These are phyloP conservation scores for Nycticryphes semicollaris DNA, from an alignment of 2,113 vertebrate species.

Conservation along the genomic window DNA sequence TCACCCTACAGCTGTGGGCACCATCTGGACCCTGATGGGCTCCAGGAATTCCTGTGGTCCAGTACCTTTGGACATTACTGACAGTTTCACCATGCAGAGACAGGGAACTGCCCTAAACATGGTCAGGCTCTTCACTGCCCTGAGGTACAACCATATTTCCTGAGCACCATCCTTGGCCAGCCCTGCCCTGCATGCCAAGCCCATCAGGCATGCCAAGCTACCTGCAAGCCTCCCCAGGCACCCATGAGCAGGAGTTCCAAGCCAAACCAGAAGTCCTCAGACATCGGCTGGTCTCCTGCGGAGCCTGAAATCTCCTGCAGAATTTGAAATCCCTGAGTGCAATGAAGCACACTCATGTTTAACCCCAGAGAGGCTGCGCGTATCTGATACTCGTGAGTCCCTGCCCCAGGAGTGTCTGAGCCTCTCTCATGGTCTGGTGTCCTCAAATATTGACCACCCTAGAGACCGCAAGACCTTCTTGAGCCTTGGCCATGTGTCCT, in stretches of 20 bases:
- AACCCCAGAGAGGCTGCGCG: background rate
- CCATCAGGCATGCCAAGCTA: background rate
- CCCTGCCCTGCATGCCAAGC: background rate
- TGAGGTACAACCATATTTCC: background rate
- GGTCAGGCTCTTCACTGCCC: background rate
- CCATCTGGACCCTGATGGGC: background rate
- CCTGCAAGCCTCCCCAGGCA: background rate
- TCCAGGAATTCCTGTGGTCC: background rate
- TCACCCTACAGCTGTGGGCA: background rate
- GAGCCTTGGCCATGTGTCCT: background rate
- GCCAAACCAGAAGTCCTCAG: background rate
- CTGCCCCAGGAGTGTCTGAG: background rate
- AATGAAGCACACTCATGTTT: background rate
- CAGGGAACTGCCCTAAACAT: background rate
- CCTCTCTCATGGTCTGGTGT: background rate
- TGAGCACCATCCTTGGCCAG: background rate
- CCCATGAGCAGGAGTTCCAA: background rate
- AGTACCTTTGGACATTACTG: background rate
- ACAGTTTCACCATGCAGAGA: background rate
- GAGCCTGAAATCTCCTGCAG: background rate
- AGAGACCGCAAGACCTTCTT: background rate
- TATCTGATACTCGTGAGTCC: background rate
- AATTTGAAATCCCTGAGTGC: background rate
- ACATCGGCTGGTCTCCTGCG: accelerated
- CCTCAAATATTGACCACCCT: background rate